Evolutionary conservation across 2,113 vertebrate genomes (phyloP).

Genomic region (Corapipo altera): DNA sequence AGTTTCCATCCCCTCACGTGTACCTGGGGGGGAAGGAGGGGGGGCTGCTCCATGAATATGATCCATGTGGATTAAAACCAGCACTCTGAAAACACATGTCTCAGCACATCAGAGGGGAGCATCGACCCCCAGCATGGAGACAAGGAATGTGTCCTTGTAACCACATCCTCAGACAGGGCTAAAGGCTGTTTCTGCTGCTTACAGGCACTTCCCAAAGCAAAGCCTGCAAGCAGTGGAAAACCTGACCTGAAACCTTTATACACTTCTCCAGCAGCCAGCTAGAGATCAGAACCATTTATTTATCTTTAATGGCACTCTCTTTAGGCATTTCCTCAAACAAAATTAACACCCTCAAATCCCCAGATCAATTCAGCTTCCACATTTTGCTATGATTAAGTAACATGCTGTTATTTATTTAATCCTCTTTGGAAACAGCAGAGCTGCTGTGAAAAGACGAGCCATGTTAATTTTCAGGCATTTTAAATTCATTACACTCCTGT

Average conservation of each 20-base stretch:
- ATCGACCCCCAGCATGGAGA: background rate
- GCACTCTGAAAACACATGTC: background rate
- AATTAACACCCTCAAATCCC: constrained; percentile 34
- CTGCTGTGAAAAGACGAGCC: background rate
- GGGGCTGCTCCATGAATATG: background rate
- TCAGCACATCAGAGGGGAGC: background rate
- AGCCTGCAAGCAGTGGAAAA: background rate
- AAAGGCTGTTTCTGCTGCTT: background rate
- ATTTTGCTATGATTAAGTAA: background rate
- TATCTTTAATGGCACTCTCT: background rate
- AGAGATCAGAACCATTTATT: background rate
- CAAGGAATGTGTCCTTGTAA: rapidly evolving
- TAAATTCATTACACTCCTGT: background rate
- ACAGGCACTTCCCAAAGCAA: background rate
- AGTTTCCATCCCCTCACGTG: background rate
- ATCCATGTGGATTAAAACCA: background rate
- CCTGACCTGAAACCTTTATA: background rate
- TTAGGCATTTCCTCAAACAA: background rate
- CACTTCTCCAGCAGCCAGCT: background rate
- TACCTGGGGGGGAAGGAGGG: background rate
- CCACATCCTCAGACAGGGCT: background rate
- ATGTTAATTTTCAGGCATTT: constrained; percentile 12
- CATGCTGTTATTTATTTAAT: constrained; percentile 8
- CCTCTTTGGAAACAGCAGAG: background rate
- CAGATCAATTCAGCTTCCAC: background rate